Percentiles rank a stretch among this genome's conserved stretches.
phyloP scores from a whole-genome alignment of 2,888 invertebrate genomes.

The Nemurella pictetii region DNA sequence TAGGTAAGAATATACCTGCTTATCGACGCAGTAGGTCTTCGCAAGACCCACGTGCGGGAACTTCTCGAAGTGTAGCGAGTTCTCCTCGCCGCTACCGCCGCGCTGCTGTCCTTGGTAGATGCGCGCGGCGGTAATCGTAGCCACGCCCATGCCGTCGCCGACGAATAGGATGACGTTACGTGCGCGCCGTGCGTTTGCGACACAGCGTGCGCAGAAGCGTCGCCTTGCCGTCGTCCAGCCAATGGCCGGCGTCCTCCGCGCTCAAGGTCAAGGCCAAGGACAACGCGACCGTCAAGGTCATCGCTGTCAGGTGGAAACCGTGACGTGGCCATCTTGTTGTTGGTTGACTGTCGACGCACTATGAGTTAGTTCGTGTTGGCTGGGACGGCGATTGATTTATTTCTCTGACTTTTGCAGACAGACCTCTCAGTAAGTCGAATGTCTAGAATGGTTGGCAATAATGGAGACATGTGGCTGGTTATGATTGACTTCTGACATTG shows the following conservation, averaged over 20 bases:
- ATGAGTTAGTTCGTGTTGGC: no score
- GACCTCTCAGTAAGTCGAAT: no score
- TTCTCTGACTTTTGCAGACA: no score
- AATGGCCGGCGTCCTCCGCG: constrained; percentile 32
- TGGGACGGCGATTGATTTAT: no score
- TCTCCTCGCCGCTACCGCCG: constrained; percentile 61
- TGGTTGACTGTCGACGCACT: no score
- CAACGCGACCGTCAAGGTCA: not conserved
- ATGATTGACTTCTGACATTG: no score
- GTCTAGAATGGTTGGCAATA: no score
- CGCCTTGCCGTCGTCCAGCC: constrained; percentile 32
- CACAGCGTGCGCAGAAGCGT: constrained; percentile 23
- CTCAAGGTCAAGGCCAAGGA: not conserved
- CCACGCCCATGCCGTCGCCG: constrained; percentile 68
- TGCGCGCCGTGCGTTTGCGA: constrained; percentile 51
- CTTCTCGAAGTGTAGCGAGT: constrained; percentile 61
- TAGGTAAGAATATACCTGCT: constrained; percentile 51
- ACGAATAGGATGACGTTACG: constrained; percentile 67
- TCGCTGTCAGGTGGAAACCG: not conserved
- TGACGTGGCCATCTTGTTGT: not conserved
- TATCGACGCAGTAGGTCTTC: constrained; percentile 72
- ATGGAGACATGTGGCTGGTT: no score
- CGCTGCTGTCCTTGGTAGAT: constrained; percentile 61
- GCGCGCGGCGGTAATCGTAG: constrained; percentile 65
- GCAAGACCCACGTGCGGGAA: constrained; percentile 64